Base-by-base conservation (phyloP, 2,888 invertebrate species). In the Caenorhabditis sp. region DNA sequence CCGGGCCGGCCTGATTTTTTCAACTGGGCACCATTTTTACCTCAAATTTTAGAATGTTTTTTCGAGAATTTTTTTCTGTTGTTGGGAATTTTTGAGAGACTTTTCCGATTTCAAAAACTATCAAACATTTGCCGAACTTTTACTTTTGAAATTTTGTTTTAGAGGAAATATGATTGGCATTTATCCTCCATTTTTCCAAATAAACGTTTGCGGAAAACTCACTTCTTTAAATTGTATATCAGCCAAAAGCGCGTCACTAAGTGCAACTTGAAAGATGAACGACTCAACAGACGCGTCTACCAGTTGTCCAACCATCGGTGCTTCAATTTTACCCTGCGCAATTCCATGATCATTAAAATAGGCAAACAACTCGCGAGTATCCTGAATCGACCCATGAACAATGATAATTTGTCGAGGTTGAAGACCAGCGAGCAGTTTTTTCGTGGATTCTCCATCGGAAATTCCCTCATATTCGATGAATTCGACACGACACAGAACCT, bases 211-310 rank as follows among this genome's bases (percentile, higher is more conserved):
- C n/a, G n/a, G 27, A 37, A 21, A 36, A 59, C 43, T 37, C 8
- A 60, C 75, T 27, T 67, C 67, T 24, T 65, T 66, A 55, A 75
- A 75, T 23, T 70, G 67, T 19, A 75, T n/a, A 26, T 70, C 70
- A 5, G 75, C 70, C 5, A 75, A 57, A 26, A 78, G 67, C 4
- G 78, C 75, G 62, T 85, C 84, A 64, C 81, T 83, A 8, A 85
- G 69, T 1, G 81, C 70, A 69, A 94, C 94, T 91, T 97, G 97
- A 89, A 95, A 97, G 83, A 99, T 99, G 86, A 97, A 95, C 0
- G 95, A 95, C 89, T 99, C 97, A 0, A 95, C 95, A 0, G 99
- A 97, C 0, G 95, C 97, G 88, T 99, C 97, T 3, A 99, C 92
- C 0, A 92, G 91, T 84, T 97, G 96, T 0, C 89, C 88, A 5